phyloP scores from a whole-genome alignment of 2,113 vertebrate species.

The Benitochromis conjunctus region DNA sequence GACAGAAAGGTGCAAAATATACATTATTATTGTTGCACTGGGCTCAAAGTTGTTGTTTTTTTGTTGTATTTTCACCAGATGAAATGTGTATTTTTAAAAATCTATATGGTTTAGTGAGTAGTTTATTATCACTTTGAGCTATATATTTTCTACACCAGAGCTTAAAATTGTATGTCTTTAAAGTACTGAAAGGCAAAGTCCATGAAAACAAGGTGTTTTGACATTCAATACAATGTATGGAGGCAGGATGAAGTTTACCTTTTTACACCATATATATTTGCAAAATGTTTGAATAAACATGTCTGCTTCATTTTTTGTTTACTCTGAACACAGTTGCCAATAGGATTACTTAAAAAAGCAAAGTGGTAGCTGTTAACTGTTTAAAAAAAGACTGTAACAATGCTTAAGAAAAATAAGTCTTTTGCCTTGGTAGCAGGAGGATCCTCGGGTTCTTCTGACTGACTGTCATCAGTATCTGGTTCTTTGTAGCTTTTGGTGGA shows the following conservation, averaged over 20 bases:
- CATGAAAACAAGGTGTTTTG: neutral
- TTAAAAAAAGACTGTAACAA: accelerated
- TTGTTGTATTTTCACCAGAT: neutral
- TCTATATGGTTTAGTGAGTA: neutral
- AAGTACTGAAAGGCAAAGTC: neutral
- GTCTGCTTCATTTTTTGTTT: neutral
- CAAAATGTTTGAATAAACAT: neutral
- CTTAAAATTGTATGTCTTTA: neutral
- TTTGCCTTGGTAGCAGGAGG: slow-evolving; percentile 16
- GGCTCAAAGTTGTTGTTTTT: neutral
- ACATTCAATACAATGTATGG: neutral
- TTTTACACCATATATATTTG: neutral
- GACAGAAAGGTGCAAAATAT: neutral
- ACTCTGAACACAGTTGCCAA: neutral
- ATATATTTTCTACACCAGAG: neutral
- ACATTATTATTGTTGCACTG: neutral
- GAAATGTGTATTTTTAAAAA: neutral
- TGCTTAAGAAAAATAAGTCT: neutral
- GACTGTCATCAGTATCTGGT: slow-evolving; percentile 69
- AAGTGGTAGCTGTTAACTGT: neutral
- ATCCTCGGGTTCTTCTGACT: slow-evolving; percentile 38
- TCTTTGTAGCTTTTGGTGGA: slow-evolving; percentile 82
- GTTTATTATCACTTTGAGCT: neutral
- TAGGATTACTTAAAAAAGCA: neutral
- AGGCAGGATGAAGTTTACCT: neutral